Evolutionary conservation across 2,888 invertebrate species (phyloP).

Genomic region (Drosophila acutilabella): DNA sequence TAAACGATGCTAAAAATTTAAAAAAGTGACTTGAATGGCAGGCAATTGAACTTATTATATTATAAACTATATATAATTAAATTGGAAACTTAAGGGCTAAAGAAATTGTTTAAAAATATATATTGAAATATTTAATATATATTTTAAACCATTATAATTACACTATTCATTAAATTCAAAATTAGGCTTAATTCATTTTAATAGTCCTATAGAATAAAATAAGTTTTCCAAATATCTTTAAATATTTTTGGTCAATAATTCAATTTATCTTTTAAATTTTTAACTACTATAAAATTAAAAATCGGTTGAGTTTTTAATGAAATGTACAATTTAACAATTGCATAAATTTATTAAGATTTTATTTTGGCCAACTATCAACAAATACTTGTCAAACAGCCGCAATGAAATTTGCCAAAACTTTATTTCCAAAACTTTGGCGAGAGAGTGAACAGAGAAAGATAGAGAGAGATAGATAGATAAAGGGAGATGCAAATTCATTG

Average conservation of each 20-base stretch:
- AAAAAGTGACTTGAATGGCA: neutral
- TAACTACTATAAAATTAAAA: too few species aligned
- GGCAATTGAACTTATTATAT: neutral
- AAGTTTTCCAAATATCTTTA: too few species aligned
- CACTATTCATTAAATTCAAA: too few species aligned
- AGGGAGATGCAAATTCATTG: slow-evolving; percentile 51
- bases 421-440: slow-evolving; percentile 10
- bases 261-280: too few species aligned
- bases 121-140: too few species aligned
- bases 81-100: neutral
- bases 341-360: slow-evolving; percentile 16
- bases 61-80: neutral
- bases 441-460: neutral
- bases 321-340: neutral
- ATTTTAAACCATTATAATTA: too few species aligned
- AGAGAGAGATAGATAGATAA: neutral
- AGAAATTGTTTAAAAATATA: too few species aligned
- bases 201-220: too few species aligned
- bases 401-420: slow-evolving; percentile 25
- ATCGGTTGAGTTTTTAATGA: too few species aligned
- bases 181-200: too few species aligned
- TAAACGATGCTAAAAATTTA: slow-evolving; percentile 12
- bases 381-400: slow-evolving; percentile 9
- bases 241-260: too few species aligned
- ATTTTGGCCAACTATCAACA: slow-evolving; percentile 8